Evolutionary conservation across 2,113 vertebrate species (phyloP).

Genomic region (Synodontis membranacea): DNA sequence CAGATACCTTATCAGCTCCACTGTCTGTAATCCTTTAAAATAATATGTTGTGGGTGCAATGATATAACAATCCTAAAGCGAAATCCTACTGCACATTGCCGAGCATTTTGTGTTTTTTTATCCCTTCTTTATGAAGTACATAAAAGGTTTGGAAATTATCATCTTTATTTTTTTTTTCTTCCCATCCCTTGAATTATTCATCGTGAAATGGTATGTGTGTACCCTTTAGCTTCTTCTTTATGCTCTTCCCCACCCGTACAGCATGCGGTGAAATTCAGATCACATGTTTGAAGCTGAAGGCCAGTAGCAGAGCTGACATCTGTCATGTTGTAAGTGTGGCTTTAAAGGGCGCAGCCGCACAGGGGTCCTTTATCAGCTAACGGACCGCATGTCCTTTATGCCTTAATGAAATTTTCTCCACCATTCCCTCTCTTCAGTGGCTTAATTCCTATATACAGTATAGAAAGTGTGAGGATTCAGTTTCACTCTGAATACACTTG

Average conservation of each 20-base stretch:
- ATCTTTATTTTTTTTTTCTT: not conserved
- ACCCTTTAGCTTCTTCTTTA: not conserved
- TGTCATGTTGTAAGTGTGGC: not conserved
- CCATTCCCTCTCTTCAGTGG: not conserved
- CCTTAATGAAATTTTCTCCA: conserved; percentile 9
- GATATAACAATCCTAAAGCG: not conserved
- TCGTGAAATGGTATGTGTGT: not conserved
- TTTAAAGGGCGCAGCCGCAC: conserved; percentile 3
- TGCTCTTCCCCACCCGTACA: not conserved
- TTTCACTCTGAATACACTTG: not conserved
- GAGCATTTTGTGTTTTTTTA: not conserved
- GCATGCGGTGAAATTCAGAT: not conserved
- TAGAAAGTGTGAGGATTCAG: conserved; percentile 10
- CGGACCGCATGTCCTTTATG: conserved; percentile 11
- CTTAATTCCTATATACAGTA: not conserved
- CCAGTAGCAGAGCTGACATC: not conserved
- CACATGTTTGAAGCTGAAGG: not conserved
- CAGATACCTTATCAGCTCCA: not conserved
- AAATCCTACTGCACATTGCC: not conserved
- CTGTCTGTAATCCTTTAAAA: not conserved
- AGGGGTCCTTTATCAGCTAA: not conserved
- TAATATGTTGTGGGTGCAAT: not conserved
- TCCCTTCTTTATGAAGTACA: not conserved
- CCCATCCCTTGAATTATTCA: not conserved
- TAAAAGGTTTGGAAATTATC: not conserved